phyloP scores from a whole-genome alignment of 2,888 invertebrate species.

The Megastigmus dorsalis region DNA sequence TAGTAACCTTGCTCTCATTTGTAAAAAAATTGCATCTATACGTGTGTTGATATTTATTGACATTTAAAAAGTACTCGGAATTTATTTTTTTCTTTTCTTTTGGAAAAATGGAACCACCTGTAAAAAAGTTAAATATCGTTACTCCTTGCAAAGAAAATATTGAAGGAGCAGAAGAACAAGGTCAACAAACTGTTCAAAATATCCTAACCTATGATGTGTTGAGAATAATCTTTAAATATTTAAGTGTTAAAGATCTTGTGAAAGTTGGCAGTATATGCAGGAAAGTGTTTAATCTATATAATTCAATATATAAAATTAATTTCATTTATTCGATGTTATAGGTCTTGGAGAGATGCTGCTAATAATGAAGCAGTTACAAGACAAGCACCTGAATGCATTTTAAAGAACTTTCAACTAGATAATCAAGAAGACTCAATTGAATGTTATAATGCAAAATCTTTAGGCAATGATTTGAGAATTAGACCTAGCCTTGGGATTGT shows the following conservation, averaged over 20 bases:
- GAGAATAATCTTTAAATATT: constrained; percentile 66
- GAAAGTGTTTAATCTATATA: constrained; percentile 55
- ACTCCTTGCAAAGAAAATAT: background rate
- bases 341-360: constrained; percentile 63
- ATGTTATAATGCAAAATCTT: constrained; percentile 13
- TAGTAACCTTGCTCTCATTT: background rate
- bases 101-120: constrained; percentile 35
- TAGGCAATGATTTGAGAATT: constrained; percentile 56
- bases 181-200: constrained; percentile 7
- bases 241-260: constrained; percentile 63
- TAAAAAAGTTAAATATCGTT: constrained; percentile 16
- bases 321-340: constrained; percentile 40
- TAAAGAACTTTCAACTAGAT: constrained; percentile 41
- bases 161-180: background rate
- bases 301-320: background rate
- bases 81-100: background rate
- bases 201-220: constrained; percentile 67
- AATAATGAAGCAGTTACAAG: constrained; percentile 58
- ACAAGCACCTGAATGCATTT: constrained; percentile 49
- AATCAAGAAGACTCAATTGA: constrained; percentile 8
- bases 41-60: background rate
- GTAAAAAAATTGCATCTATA: background rate
- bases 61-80: background rate
- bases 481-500: constrained; percentile 58
- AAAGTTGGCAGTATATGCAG: constrained; percentile 66